Evolutionary conservation across 2,888 invertebrate genomes (phyloP), one percentile per base, ranked within the genome.

Genomic region (Drosophila planitibia): DNA sequence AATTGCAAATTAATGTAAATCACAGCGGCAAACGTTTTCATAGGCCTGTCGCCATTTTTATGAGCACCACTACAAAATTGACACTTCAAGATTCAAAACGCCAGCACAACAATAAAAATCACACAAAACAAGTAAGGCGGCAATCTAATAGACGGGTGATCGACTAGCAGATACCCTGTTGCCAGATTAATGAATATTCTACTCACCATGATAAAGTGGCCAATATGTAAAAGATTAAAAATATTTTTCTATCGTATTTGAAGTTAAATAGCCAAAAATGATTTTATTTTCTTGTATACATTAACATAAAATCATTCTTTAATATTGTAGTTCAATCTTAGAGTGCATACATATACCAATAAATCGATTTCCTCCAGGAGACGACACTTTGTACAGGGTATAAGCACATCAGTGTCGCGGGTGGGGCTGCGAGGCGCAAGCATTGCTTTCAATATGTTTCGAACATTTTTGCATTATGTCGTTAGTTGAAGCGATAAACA

Each of bases 1-100:
- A 91, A 92, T 91, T 83, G 92, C 90, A 89, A 92, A 91, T 92
- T 92, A 92, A 92, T 92, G 91, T 91, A 91, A 92, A 92, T 92
- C 92, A 75, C 84, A 82, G 81, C 72, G 58, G 67, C 65, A 76
- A 76, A 68, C 57, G 52, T 69, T 75, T 76, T 70, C 66, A 72
- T 84, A 72, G 84, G 67, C 71, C 33, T 64, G 61, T 60, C 44
- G 60, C 76, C 74, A 89, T 86, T 90, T 83, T 90, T 90, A 88
- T 80, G 86, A 86, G 81, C 58, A 32, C 19, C 70, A 74, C 77
- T 69, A 77, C 75, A 76, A 90, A 89, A 88, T 70, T 89, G 83
- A 58, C 86, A 85, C 78, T 85, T 83, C 66, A 80, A 76, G 69
- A 68, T 67, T 70, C 74, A 70, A 71, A 89, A 76, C 59, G 76